Evolutionary conservation across 2,797 vertebrate genomes (phyloP).

Genomic region (Myotis vivesi): DNA sequence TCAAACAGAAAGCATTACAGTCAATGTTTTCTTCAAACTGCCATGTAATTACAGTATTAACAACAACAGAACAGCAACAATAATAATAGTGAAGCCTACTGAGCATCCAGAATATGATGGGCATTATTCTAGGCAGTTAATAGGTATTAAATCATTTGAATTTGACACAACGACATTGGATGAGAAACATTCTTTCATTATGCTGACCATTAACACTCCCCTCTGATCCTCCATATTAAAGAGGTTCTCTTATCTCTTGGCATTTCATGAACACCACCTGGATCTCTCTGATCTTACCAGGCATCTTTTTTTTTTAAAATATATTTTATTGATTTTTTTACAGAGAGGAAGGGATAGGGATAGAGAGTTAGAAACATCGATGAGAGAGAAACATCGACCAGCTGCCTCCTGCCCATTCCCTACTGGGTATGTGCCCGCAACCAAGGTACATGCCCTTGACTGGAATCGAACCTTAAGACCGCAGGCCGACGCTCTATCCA

Average conservation of each 20-base stretch:
- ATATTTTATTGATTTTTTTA: too few species aligned
- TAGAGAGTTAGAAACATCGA: too few species aligned
- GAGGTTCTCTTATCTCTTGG: background rate
- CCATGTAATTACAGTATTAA: background rate
- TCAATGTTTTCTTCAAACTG: background rate
- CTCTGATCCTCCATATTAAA: background rate
- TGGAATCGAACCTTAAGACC: too few species aligned
- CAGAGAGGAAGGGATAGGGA: too few species aligned
- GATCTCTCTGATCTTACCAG: background rate
- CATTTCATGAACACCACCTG: background rate
- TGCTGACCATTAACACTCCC: background rate
- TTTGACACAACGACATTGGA: background rate
- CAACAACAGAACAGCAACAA: background rate
- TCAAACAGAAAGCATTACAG: background rate
- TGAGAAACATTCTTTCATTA: background rate
- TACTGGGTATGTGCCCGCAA: too few species aligned
- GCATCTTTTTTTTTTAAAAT: too few species aligned
- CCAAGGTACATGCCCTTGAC: too few species aligned
- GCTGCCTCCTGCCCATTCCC: too few species aligned
- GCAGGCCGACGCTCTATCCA: too few species aligned
- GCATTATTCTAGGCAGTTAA: background rate
- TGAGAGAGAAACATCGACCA: too few species aligned
- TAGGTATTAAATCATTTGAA: background rate
- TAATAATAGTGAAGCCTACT: background rate
- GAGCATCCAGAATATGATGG: accelerated